Conservation (phyloP, 2,113 vertebrate species). For the Ondatra zibethicus region DNA sequence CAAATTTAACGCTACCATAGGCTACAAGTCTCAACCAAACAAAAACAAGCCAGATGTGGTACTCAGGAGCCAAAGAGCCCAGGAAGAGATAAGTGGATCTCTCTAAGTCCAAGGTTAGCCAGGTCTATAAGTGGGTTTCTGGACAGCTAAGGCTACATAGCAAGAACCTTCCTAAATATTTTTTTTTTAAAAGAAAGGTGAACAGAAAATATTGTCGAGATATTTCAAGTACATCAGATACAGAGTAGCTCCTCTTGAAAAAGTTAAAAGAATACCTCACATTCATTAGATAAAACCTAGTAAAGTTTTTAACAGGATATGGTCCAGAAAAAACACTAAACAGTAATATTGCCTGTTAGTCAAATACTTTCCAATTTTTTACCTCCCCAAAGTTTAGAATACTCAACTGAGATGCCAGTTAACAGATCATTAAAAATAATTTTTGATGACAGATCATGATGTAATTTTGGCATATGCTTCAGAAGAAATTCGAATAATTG, state of each 20-base stretch:
- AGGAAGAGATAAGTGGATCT: background rate
- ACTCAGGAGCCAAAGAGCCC: too few species aligned
- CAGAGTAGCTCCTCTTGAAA: background rate
- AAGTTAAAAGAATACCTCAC: background rate
- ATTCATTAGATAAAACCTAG: conserved; percentile 29
- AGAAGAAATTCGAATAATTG: conserved; percentile 71
- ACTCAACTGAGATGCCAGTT: conserved; percentile 53
- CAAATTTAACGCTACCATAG: background rate
- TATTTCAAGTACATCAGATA: background rate
- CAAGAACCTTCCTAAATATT: background rate
- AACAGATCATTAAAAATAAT: conserved; percentile 69
- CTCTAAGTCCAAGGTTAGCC: background rate
- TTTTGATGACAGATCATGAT: conserved; percentile 63
- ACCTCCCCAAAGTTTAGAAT: conserved; percentile 50
- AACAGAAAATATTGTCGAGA: background rate
- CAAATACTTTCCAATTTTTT: conserved; percentile 41
- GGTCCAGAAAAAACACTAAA: conserved; percentile 57
- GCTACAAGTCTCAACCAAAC: background rate
- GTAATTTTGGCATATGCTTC: conserved; percentile 62
- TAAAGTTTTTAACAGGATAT: background rate
- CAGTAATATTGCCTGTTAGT: conserved; percentile 48
- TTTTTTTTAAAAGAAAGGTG: background rate
- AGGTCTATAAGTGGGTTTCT: background rate
- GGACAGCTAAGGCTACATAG: background rate
- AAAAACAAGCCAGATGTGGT: background rate